Conservation (phyloP, 64 coral and sea anemone genomes). For the Pocillopora damicornis region DNA sequence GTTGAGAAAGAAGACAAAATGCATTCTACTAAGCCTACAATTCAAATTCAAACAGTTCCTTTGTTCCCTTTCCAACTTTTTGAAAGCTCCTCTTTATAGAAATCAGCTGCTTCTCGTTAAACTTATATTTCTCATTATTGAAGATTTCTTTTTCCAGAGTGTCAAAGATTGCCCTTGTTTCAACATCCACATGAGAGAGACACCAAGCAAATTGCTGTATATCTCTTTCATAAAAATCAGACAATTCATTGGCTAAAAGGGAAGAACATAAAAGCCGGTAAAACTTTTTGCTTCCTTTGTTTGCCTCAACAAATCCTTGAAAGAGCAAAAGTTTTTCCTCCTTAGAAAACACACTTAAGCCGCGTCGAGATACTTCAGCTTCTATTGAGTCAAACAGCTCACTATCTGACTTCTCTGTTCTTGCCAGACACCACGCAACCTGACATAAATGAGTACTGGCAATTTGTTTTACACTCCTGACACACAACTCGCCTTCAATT, state of each 20-base stretch:
- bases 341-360: neutral
- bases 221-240: slow-evolving; percentile 1
- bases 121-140: slow-evolving; percentile 7
- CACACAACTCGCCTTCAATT: slow-evolving; percentile 13
- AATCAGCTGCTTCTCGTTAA: neutral
- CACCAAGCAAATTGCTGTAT: slow-evolving; percentile 14
- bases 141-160: slow-evolving; percentile 18
- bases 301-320: slow-evolving; percentile 27
- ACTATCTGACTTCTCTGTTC: slow-evolving; percentile 1
- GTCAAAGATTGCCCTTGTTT: slow-evolving; percentile 2
- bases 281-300: slow-evolving; percentile 5
- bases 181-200: neutral
- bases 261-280: neutral
- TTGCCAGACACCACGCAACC: slow-evolving; percentile 30
- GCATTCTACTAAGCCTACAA: neutral
- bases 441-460: slow-evolving; percentile 22
- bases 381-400: slow-evolving; percentile 18
- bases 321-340: slow-evolving; percentile 3
- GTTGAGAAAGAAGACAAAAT: neutral
- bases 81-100: neutral
- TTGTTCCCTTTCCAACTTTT: slow-evolving; percentile 17
- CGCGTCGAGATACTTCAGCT: slow-evolving; percentile 13
- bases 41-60: neutral
- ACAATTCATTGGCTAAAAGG: slow-evolving; percentile 5
- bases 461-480: neutral